Percentiles rank a stretch among this genome's conserved stretches.
Conservation (phyloP, 2,113 vertebrate genomes). For the Phaetusa simplex region DNA sequence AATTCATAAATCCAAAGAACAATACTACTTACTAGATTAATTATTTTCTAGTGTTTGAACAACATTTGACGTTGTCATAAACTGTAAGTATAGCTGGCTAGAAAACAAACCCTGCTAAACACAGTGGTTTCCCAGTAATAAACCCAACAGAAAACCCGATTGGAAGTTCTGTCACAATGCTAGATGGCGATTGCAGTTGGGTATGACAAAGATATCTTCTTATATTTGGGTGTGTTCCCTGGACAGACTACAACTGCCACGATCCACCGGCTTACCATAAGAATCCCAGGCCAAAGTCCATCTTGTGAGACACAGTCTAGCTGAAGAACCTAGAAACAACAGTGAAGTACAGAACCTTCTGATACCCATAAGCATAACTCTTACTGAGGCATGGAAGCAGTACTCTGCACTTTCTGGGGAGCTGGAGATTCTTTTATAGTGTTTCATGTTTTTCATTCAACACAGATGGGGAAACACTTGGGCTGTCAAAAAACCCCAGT, state of each 20-base stretch:
- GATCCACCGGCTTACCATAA: not conserved
- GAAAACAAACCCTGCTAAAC: not conserved
- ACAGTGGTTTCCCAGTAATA: not conserved
- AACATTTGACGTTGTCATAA: not conserved
- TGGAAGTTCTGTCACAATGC: not conserved
- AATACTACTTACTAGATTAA: not conserved
- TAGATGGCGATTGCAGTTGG: not conserved
- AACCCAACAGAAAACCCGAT: not conserved
- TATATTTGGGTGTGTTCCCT: not conserved
- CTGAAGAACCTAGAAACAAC: not conserved
- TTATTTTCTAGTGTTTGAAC: not conserved
- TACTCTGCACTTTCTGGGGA: not conserved
- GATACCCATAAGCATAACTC: not conserved
- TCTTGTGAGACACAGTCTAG: not conserved
- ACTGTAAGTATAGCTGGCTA: not conserved
- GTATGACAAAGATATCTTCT: not conserved
- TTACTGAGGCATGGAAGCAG: not conserved
- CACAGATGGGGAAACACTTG: not conserved
- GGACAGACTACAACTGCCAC: not conserved
- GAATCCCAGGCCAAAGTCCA: not conserved
- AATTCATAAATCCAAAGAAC: not conserved
- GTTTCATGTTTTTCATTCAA: not conserved
- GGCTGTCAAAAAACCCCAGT: not conserved
- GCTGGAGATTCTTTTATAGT: not conserved
- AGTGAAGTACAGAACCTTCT: not conserved